These are phyloP conservation scores for Microcebus jonahi DNA, from an alignment of 2,113 vertebrate genomes.

Conservation along the genomic window DNA sequence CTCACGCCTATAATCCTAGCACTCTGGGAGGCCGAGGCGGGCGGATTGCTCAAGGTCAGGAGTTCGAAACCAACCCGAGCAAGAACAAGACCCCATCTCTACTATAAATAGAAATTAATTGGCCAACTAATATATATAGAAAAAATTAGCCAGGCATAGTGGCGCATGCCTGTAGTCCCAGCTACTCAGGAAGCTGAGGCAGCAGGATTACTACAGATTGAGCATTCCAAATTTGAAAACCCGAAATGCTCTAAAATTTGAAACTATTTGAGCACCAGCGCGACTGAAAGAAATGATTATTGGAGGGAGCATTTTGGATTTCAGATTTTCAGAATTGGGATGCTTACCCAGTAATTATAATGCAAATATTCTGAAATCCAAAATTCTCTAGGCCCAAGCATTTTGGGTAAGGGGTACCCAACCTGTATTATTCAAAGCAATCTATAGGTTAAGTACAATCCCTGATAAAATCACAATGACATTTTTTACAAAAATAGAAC, in stretches of 20 bases:
- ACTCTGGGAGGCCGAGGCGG: no score
- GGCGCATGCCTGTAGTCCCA: no score
- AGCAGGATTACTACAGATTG: not conserved
- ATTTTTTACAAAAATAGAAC: not conserved
- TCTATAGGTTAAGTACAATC: not conserved
- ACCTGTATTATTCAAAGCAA: not conserved
- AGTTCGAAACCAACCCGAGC: no score
- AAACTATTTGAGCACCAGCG: not conserved
- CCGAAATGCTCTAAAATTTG: not conserved
- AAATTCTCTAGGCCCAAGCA: not conserved
- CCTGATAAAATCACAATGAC: not conserved
- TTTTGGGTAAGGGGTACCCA: not conserved
- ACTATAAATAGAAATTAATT: no score
- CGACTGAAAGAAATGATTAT: not conserved
- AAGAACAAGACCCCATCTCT: no score
- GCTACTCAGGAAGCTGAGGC: no score
- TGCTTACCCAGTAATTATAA: not conserved
- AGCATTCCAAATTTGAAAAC: not conserved
- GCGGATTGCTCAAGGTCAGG: no score
- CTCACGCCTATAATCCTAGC: no score
- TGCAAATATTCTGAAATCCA: not conserved
- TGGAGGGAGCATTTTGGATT: not conserved
- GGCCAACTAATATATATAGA: no score
- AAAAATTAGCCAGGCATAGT: no score
- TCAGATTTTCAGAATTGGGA: not conserved